Conservation (phyloP, 2,797 vertebrate species). For the Eospalax fontanierii region DNA sequence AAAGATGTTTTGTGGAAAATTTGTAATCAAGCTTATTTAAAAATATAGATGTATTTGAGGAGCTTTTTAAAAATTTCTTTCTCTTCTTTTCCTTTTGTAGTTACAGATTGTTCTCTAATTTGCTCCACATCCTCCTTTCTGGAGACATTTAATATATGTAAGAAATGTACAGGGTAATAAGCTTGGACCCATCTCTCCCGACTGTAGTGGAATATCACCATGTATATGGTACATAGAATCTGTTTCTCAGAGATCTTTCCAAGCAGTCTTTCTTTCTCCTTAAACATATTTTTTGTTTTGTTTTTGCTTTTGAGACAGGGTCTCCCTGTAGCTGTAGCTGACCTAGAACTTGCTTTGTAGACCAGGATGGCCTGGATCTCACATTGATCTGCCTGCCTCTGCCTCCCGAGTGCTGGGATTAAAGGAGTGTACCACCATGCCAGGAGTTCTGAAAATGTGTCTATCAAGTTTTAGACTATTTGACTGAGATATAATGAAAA, state of each 20-base stretch:
- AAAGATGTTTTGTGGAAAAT: constrained; percentile 36
- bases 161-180: constrained; percentile 13
- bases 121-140: background rate
- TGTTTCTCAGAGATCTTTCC: constrained; percentile 23
- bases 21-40: constrained; percentile 53
- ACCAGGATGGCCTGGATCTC: too few species aligned
- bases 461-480: background rate
- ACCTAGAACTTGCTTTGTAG: too few species aligned
- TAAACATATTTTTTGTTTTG: too few species aligned
- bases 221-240: constrained; percentile 14
- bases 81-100: constrained; percentile 20
- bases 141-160: constrained; percentile 17
- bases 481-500: background rate
- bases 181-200: background rate
- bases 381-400: too few species aligned
- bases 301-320: too few species aligned
- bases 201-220: constrained; percentile 1
- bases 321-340: too few species aligned
- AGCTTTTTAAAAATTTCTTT: background rate
- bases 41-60: background rate
- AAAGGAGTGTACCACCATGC: too few species aligned
- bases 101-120: background rate
- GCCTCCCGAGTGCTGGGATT: too few species aligned
- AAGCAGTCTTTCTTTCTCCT: constrained; percentile 49
- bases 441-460: background rate